Evolutionary conservation across 2,888 invertebrate genomes (phyloP).

Genomic region (Drosophila mimica): DNA sequence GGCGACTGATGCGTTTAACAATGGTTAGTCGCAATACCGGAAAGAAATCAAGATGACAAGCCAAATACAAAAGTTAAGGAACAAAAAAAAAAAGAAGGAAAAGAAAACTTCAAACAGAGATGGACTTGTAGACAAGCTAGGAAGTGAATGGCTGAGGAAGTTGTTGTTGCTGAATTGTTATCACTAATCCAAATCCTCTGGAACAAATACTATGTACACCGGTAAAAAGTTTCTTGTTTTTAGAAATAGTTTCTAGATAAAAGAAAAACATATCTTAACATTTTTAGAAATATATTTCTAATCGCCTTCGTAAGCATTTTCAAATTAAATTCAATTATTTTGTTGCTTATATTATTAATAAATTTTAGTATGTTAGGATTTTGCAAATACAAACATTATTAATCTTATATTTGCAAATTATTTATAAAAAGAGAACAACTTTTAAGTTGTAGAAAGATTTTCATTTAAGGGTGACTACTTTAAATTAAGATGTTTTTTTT

Average conservation of each 20-base stretch:
- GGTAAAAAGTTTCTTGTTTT: neutral
- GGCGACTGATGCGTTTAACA: slow-evolving; percentile 11
- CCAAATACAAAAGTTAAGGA: neutral
- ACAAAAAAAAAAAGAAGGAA: neutral
- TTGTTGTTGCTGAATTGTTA: neutral
- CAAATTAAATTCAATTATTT: too few relatives aligned
- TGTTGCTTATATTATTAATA: neutral
- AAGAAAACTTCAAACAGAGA: slow-evolving; percentile 2
- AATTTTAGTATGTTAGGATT: neutral
- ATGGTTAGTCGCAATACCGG: slow-evolving; percentile 1
- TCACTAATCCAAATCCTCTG: neutral
- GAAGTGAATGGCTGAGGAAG: neutral
- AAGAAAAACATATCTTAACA: too few relatives aligned
- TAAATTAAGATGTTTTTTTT: neutral
- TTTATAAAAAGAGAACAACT: neutral
- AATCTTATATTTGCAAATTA: neutral
- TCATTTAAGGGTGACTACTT: neutral
- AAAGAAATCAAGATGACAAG: neutral
- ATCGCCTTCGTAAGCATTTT: neutral
- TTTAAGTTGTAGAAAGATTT: neutral
- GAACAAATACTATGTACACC: neutral
- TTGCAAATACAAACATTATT: neutral
- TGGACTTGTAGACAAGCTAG: neutral
- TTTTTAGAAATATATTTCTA: neutral
- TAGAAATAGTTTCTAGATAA: too few relatives aligned